Evolutionary conservation across 2,113 vertebrate genomes (phyloP).

Genomic region (Theristicus caerulescens): DNA sequence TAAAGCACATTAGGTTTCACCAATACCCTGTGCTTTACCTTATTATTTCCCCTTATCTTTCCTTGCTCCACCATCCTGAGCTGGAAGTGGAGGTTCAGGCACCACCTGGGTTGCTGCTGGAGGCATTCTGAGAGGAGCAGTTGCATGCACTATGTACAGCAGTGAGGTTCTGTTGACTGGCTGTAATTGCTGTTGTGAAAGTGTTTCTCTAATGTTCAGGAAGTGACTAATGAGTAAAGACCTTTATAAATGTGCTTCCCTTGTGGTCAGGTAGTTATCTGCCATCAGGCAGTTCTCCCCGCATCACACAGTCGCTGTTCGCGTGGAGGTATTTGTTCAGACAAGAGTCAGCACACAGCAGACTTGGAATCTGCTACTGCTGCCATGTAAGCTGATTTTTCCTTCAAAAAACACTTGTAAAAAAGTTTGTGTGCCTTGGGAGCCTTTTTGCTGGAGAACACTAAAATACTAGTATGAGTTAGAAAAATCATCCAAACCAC

Average conservation of each 20-base stretch:
- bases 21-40: neutral
- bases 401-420: neutral
- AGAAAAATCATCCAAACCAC: neutral
- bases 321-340: neutral
- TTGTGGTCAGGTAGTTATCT: neutral
- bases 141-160: rapidly evolving
- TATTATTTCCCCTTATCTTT: neutral
- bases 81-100: neutral
- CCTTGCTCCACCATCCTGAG: neutral
- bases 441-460: neutral
- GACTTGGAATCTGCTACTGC: neutral
- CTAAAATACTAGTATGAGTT: neutral
- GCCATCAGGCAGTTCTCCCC: neutral
- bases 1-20: neutral
- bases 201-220: neutral
- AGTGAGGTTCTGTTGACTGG: neutral
- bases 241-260: neutral
- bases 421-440: neutral
- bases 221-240: neutral
- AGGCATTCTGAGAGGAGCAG: neutral
- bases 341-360: neutral
- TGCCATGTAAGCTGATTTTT: neutral
- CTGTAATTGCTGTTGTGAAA: neutral
- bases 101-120: neutral
- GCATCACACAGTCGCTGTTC: rapidly evolving